Evolutionary conservation across 2,888 invertebrate genomes (phyloP), one percentile per base, ranked within the genome.

Genomic region (Parascotia fuliginaria): DNA sequence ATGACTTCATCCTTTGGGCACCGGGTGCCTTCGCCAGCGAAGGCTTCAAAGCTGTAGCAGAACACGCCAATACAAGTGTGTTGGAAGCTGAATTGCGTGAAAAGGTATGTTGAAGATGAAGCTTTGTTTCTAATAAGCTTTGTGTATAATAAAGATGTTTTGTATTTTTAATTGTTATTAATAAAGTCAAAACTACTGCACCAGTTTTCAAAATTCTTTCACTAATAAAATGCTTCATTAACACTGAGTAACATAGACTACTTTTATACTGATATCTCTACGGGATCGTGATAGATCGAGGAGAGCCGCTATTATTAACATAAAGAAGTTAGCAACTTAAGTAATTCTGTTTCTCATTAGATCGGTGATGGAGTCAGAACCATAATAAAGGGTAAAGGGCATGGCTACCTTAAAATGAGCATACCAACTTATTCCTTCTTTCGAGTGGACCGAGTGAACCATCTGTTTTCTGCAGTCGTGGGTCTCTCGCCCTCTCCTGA

Each of bases 401-500:
- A 90, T 15, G 83, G 86, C 0, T 86, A 87, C 46, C 83, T 75
- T 0, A 89, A 88, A 63, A 86, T 90, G 89, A 69, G 59, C 9
- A 67, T 75, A 27, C 87, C 90, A 0, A 81, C 88, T 0, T 88
- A 87, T 51, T 75, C 89, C 0, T 83, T 88, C 56, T 83, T 89
- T 44, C 83, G 91, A 9, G 80, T 78, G 0, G 85, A 91, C 33
- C 86, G 82, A 57, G 69, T 62, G 0, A 78, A 89, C 49, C 91
- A 91, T 32, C 60, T 91, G 0, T 62, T 91, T 31, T 82, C 87
- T 0, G 83, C 81, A 1, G 87, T 77, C 0, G 72, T 89, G 1
- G 87, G 77, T 0, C 16, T 91, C 0, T 70, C 76, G 41, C 91
- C 91, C 0, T 89, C 98, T 1, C 99, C 99, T 0, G 99, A 99